Percentiles rank a stretch among this genome's conserved stretches.
Evolutionary conservation across 2,113 vertebrate genomes (phyloP).

Genomic region (Thunnus maccoyii): DNA sequence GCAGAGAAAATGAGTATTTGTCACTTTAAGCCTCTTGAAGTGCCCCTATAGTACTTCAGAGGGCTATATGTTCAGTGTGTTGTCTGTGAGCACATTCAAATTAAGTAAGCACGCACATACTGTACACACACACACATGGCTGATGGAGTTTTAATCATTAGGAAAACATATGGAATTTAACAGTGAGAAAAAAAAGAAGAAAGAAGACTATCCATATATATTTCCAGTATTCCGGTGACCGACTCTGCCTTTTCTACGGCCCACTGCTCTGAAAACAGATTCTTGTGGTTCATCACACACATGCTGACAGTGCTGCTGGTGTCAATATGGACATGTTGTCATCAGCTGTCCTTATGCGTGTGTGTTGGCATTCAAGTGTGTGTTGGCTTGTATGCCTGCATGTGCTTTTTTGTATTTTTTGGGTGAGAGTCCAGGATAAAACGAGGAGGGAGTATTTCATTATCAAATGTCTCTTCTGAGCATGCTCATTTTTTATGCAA

Average conservation of each 20-base stretch:
- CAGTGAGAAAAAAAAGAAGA: too few relatives aligned
- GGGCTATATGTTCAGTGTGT: slow-evolving; percentile 12
- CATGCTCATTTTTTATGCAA: slow-evolving; percentile 14
- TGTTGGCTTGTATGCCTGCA: neutral
- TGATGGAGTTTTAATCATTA: neutral
- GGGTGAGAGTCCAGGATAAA: slow-evolving; percentile 49
- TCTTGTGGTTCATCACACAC: neutral
- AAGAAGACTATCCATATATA: neutral
- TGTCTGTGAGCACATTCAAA: slow-evolving; percentile 11
- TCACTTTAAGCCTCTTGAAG: slow-evolving; percentile 40
- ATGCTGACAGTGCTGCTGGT: slow-evolving; percentile 25
- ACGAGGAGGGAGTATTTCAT: slow-evolving; percentile 52
- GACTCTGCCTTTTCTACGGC: neutral
- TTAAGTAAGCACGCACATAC: neutral
- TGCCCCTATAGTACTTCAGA: neutral
- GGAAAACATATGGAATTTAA: too few relatives aligned
- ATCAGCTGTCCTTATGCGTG: neutral
- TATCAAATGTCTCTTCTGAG: slow-evolving; percentile 46
- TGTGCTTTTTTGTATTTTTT: slow-evolving; percentile 8
- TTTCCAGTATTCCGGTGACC: neutral
- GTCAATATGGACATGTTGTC: slow-evolving; percentile 33
- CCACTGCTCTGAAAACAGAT: neutral
- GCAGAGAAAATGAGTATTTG: slow-evolving; percentile 52
- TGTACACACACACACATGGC: neutral
- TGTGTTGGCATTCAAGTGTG: neutral